Evolutionary conservation across 1,140 invertebrate genomes (phyloP), one percentile per base, ranked within the genome.

Genomic region (Ylistrum balloti): DNA sequence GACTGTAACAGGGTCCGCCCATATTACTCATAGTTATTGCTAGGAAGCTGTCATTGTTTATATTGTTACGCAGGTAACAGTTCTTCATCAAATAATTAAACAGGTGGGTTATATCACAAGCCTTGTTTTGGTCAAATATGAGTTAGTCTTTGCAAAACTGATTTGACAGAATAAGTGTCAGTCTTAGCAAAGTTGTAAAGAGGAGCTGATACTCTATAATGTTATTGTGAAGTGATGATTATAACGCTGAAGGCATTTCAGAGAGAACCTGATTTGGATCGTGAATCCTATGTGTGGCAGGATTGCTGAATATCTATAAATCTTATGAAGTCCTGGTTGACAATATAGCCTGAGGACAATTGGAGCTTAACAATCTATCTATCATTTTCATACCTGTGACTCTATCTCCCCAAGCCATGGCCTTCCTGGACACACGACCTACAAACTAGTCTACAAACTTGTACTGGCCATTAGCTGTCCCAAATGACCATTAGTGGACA

Each of bases 381-480:
- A n/a, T 74, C 56, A 74, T 74, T n/a, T 74, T 74, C 56, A 74
- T 74, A 74, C 56, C 56, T 74, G 56, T 22, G 56, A 74, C 56
- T 28, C 5, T 74, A 5, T 74, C 17, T 7, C 56, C 56, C 28
- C 5, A 22, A 74, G 56, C 17, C 56, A 74, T 74, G 28, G 22
- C 0, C n/a, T n/a, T n/a, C 56, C 56, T 28, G 9, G 22, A 74
- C 56, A 28, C 56, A 74, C 22, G 56, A 74, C 56, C 56, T 74
- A 74, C 56, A 74, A n/a, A 74, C 56, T 74, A 74, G 22, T 28
- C 56, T 74, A 74, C 56, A 74, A 74, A 17, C 56, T n/a, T 74
- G 56, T 74, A 74, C 56, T 17, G 56, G 9, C 56, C 56, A 74
- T 74, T 74, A 74, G 56, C 1, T 74, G 56, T 74, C 56, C 56